Evolutionary conservation across 2,113 vertebrate genomes (phyloP), one percentile per base, ranked within the genome.

Genomic region (Todiramphus chloris): DNA sequence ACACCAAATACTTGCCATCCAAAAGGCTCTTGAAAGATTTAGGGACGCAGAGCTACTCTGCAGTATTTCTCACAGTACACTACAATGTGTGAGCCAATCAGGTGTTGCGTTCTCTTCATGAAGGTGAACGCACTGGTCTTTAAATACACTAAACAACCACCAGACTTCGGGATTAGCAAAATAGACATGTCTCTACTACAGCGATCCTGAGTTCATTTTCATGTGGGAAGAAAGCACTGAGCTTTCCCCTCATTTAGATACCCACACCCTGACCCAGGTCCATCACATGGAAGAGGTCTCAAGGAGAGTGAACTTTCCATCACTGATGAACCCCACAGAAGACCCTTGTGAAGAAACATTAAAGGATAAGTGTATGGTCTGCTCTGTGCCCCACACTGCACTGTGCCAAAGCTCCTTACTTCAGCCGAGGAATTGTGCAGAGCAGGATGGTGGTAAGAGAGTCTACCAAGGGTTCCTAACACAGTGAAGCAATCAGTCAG

Each of bases 301-400:
- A 39, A 66, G 25, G 28, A 56, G 14, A 67, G 28, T 21, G 12
- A 58, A 46, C 33, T 41, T 89, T 7, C 8, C 50, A 66, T 23
- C 51, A 60, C 1, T 39, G 14, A 27, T 68, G 33, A 77, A 51
- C 17, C 35, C 6, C 58, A 77, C 63, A 68, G 62, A 63, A 72
- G 18, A 68, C 3, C 5, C 6, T 43, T 60, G 25, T 55, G 23
- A 83, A 72, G 18, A 87, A 89, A 79, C 14, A 55, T 44, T 27
- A 51, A 74, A 33, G 10, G 16, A 51, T 24, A 27, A 6, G 50
- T 66, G 23, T 82, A n/a, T 23, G 28, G 12, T 43, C n/a, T 79
- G 24, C 13, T 70, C 37, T 1, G 0, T 55, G 24, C 4, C 25
- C 17, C 63, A 69, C 23, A 39, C 0, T 12, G 25, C 30, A 20